Evolutionary conservation across 2,888 invertebrate genomes (phyloP).

Genomic region (Ethmia dodecea): DNA sequence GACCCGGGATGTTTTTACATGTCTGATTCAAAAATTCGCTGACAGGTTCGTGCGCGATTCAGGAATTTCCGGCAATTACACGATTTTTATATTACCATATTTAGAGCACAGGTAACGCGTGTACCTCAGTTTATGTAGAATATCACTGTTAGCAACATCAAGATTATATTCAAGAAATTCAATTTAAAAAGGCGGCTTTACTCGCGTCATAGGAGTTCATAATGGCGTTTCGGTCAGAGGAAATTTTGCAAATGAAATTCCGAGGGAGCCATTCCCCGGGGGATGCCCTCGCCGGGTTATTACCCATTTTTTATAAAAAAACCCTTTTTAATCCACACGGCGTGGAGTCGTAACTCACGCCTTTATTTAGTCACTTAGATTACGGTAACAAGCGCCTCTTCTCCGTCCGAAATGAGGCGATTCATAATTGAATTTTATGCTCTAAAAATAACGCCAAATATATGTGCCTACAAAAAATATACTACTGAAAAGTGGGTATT

Average conservation of each 20-base stretch:
- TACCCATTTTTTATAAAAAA: slow-evolving; percentile 56
- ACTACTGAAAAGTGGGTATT: too few relatives aligned
- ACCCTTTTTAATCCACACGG: slow-evolving; percentile 52
- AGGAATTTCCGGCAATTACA: too few relatives aligned
- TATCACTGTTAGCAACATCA: too few relatives aligned
- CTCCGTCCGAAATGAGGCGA: slow-evolving; percentile 22
- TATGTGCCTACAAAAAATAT: too few relatives aligned
- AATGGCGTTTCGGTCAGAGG: slow-evolving; percentile 44
- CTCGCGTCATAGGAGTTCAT: slow-evolving; percentile 34
- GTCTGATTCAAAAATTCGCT: too few relatives aligned
- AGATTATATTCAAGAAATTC: slow-evolving; percentile 20
- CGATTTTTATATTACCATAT: too few relatives aligned
- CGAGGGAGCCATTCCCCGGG: slow-evolving; percentile 39
- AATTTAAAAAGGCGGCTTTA: slow-evolving; percentile 29
- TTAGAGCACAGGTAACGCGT: too few relatives aligned
- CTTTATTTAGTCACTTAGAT: slow-evolving; percentile 59
- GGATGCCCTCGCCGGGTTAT: slow-evolving; percentile 44
- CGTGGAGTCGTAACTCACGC: slow-evolving; percentile 44
- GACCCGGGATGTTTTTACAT: too few relatives aligned
- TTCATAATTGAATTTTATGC: slow-evolving; percentile 19
- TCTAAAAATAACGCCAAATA: too few relatives aligned
- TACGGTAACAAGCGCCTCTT: slow-evolving; percentile 41
- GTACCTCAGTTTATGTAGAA: too few relatives aligned
- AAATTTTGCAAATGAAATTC: slow-evolving; percentile 60
- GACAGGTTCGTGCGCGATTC: too few relatives aligned